Percentiles rank a stretch among this genome's conserved stretches.
Conservation (phyloP, 2,888 invertebrate genomes). For the Odontocerum albicorne region DNA sequence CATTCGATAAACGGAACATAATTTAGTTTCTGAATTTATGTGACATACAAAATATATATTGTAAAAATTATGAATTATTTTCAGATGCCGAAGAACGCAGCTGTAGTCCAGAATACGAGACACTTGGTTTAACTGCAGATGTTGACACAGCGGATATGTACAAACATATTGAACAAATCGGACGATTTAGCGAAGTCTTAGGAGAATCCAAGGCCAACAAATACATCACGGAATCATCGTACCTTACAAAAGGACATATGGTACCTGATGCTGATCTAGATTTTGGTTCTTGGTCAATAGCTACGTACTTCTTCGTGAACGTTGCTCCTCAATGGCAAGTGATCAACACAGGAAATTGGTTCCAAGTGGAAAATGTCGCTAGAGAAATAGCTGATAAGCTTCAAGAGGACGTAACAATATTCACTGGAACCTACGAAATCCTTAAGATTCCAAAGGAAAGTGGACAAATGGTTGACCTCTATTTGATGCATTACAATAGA, state of each 20-base stretch:
- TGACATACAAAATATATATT: conserved; percentile 2
- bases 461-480: conserved; percentile 42
- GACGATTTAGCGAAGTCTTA: conserved; percentile 42
- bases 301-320: conserved; percentile 53
- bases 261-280: conserved; percentile 53
- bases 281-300: conserved; percentile 46
- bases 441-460: conserved; percentile 43
- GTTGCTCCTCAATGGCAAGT: conserved; percentile 51
- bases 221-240: conserved; percentile 43
- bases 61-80: not conserved
- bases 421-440: conserved; percentile 47
- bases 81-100: conserved; percentile 24
- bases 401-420: conserved; percentile 42
- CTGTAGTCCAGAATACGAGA: conserved; percentile 21
- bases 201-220: conserved; percentile 40
- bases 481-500: conserved; percentile 42
- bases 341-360: conserved; percentile 53
- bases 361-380: conserved; percentile 45
- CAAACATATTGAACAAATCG: conserved; percentile 23
- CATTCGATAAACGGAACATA: too few species aligned
- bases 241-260: conserved; percentile 49
- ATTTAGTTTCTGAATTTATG: too few species aligned
- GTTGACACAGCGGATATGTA: conserved; percentile 25
- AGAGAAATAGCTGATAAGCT: conserved; percentile 43
- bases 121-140: conserved; percentile 22